Evolutionary conservation across 2,113 vertebrate genomes (phyloP).

Genomic region (Porphyrio hochstetteri): DNA sequence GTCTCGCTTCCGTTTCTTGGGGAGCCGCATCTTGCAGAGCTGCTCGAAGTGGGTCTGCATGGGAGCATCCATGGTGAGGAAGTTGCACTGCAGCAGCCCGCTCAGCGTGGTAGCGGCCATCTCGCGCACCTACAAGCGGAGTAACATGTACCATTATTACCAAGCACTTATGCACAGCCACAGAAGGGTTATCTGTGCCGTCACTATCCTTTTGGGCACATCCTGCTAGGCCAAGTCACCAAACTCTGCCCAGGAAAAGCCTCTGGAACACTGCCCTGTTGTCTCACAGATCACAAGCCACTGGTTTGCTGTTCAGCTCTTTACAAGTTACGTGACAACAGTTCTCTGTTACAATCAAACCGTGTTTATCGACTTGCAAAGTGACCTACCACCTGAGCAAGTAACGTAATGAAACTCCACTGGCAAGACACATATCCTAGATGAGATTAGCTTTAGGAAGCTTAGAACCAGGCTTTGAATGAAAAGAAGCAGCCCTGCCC

Average conservation of each 20-base stretch:
- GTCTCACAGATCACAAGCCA: neutral
- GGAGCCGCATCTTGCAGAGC: constrained; percentile 92
- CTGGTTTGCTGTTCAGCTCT: neutral
- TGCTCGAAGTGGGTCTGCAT: constrained; percentile 95
- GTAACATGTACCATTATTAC: neutral
- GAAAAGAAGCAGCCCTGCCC: neutral
- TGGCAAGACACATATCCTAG: neutral
- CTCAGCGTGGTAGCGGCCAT: constrained; percentile 96
- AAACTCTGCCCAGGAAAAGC: neutral
- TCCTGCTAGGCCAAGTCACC: neutral
- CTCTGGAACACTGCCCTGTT: neutral
- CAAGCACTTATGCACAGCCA: neutral
- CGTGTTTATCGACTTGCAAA: no score
- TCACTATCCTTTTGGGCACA: neutral
- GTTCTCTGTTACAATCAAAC: no score
- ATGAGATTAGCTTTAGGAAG: neutral
- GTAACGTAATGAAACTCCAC: neutral
- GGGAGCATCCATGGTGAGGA: constrained; percentile 87
- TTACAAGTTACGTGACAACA: neutral
- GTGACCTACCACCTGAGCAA: neutral
- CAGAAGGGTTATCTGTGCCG: neutral
- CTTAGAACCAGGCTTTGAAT: neutral
- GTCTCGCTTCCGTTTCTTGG: constrained; percentile 90
- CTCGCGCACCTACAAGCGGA: constrained; percentile 86
- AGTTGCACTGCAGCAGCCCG: constrained; percentile 94